Evolutionary conservation across 2,113 vertebrate species (phyloP), one percentile per base, ranked within the genome.

Genomic region (Notarius lentiginosus): DNA sequence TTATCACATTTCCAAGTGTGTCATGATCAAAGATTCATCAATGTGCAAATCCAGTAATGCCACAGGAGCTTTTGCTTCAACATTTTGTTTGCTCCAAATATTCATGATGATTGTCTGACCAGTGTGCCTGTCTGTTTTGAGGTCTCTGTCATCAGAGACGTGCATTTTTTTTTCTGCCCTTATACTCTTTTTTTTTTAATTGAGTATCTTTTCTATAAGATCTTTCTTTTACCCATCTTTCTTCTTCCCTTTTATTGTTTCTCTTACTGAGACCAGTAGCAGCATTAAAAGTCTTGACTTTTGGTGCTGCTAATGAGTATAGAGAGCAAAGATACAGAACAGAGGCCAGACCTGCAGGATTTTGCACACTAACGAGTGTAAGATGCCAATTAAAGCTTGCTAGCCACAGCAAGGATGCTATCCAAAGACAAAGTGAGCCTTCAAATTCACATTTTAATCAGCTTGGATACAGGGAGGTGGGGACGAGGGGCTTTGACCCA

Each of bases 11-110:
- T 88, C 87, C 86, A 88, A 53, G 84, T 88, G 82, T 82, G 84
- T 91, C 85, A 58, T 89, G 82, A 89, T 91, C 53, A 92, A 77
- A 85, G 87, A 90, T 91, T 93, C 88, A 88, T 91, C 53, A 58
- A 27, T 87, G 77, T 88, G 51, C 12, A 85, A 79, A 51, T 91
- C 86, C 77, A 85, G 87, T 87, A 91, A 12, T 91, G 58, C 66
- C 30, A 56, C 41, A 86, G 77, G 86, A 91, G 53, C 84, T 34
- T 2, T n/a, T 80, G 55, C 24, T 49, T 82, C 75, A 77, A 60
- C 79, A 61, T 22, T 90, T 81, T 14, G 73, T 88, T 9, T 22
- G 15, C 86, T 86, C 84, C 41, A 41, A 41, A 41, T 41, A 4
- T 41, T 41, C 41, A 41, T 41, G 41, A 41, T 41, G 41, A 4